Conservation (phyloP, 2,888 invertebrate genomes). For the Odiellus spinosus region DNA sequence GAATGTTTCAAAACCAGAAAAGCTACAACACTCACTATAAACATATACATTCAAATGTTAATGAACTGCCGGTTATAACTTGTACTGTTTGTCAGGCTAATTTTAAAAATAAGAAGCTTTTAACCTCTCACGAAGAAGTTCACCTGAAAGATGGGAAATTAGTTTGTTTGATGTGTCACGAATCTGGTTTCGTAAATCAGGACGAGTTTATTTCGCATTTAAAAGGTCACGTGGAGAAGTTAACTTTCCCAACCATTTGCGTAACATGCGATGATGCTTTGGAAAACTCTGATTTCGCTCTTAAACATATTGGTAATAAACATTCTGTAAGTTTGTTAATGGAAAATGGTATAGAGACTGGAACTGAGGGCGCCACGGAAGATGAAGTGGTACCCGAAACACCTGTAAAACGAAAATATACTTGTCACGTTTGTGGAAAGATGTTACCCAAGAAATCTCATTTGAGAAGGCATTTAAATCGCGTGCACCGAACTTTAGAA, state of each 20-base stretch:
- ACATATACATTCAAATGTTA: slow-evolving; percentile 10
- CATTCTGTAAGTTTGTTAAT: too few species aligned
- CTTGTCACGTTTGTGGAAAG: too few species aligned
- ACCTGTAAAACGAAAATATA: too few species aligned
- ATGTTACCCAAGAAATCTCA: too few species aligned
- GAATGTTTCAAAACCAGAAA: slow-evolving; percentile 9
- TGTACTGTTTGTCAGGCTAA: slow-evolving; percentile 15
- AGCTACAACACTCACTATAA: slow-evolving; percentile 14
- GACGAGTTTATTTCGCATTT: slow-evolving; percentile 15
- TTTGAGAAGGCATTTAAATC: too few species aligned
- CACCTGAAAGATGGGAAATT: slow-evolving; percentile 15
- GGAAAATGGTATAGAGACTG: too few species aligned
- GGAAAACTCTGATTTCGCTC: slow-evolving; percentile 2
- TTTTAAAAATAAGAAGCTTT: slow-evolving; percentile 8
- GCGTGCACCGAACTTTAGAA: too few species aligned
- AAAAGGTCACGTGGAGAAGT: slow-evolving; percentile 11
- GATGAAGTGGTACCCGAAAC: too few species aligned
- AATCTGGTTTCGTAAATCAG: slow-evolving; percentile 10
- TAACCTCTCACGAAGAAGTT: slow-evolving; percentile 15
- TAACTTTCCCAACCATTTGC: slow-evolving; percentile 11
- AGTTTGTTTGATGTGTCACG: slow-evolving; percentile 18
- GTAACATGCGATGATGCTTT: slow-evolving; percentile 12
- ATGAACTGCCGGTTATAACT: neutral
- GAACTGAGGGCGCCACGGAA: too few species aligned
- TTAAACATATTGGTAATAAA: slow-evolving; percentile 7